Evolutionary conservation across 2,888 invertebrate species (phyloP), one percentile per base, ranked within the genome.

Genomic region (Andrena bucephala): DNA sequence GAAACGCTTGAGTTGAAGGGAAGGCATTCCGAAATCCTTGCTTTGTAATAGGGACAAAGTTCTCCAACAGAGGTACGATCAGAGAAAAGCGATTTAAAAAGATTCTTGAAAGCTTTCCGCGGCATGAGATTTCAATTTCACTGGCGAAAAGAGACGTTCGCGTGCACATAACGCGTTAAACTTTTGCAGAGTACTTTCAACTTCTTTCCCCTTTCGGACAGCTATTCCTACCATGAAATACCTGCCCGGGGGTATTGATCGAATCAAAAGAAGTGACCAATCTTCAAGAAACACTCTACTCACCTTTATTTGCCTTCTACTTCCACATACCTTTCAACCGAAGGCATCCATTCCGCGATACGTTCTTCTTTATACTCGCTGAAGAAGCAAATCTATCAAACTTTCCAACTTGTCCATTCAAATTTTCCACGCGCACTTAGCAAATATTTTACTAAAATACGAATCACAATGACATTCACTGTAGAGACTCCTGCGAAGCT

Each of bases 71-170:
- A 73, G 42, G 48, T 33, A 60, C 31, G 67, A 67, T 74, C 70
- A 62, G 63, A 67, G 31, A 33, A 60, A 77, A 65, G 48, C 52
- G 72, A 73, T 81, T 57, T 77, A 62, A 69, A 76, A 81, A 72
- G 69, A 73, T 65, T 81, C 27, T 54, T 31, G 33, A 65, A 66
- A 72, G 36, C 69, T 81, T 69, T 66, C 69, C 59, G 69, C 67
- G 63, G 42, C 66, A 72, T 33, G 68, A 69, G 59, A 83, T 72
- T 69, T 81, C 76, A 83, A 83, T 69, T 77, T 65, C 54, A n/a
- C 27, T 27, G 36, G n/a, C 59, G 54, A 76, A 77, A 73, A 69
- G 68, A 48, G 13, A 78, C 62, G 62, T 24, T 20, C 42, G 31
- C 52, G 42, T 65, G 68, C 33, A 36, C 48, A 68, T 33, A 67